These are phyloP conservation scores for Perccottus glenii DNA, from an alignment of 2,113 vertebrate genomes.

Conservation along the genomic window DNA sequence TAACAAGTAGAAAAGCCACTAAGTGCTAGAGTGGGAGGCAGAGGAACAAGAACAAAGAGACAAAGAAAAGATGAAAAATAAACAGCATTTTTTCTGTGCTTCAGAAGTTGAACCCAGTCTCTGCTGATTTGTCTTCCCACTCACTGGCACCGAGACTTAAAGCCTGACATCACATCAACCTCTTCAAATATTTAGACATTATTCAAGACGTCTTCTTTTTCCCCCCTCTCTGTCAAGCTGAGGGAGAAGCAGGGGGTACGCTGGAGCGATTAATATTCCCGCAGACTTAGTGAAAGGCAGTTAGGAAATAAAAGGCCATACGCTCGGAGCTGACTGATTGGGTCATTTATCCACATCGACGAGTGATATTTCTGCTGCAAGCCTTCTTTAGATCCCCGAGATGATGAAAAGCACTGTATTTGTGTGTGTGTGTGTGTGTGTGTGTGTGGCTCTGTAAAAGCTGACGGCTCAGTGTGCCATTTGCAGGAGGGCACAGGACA, in stretches of 20 bases:
- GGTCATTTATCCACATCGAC: constrained; percentile 72
- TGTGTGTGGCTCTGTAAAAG: constrained; percentile 34
- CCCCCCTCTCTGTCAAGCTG: constrained; percentile 32
- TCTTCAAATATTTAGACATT: constrained; percentile 75
- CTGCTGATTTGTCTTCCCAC: constrained; percentile 65
- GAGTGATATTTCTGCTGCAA: constrained; percentile 61
- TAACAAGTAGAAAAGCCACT: background rate
- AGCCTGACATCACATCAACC: constrained; percentile 71
- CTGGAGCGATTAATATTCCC: constrained; percentile 72
- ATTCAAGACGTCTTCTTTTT: constrained; percentile 54
- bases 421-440: constrained; percentile 9
- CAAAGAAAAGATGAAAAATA: constrained; percentile 53
- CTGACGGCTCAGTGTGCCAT: constrained; percentile 58
- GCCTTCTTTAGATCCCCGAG: constrained; percentile 48
- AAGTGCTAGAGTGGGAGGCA: constrained; percentile 32
- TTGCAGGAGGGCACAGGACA: constrained; percentile 47
- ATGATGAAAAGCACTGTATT: constrained; percentile 52
- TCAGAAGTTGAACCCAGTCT: constrained; percentile 66
- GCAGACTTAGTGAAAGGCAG: constrained; percentile 54
- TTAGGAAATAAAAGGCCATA: constrained; percentile 71
- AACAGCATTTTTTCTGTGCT: constrained; percentile 57
- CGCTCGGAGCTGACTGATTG: constrained; percentile 71
- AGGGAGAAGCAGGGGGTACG: constrained; percentile 34
- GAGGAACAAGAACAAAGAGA: constrained; percentile 26
- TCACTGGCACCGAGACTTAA: constrained; percentile 64